Conservation (phyloP, 2,797 vertebrate species). For the Hyperoplus immaculatus region DNA sequence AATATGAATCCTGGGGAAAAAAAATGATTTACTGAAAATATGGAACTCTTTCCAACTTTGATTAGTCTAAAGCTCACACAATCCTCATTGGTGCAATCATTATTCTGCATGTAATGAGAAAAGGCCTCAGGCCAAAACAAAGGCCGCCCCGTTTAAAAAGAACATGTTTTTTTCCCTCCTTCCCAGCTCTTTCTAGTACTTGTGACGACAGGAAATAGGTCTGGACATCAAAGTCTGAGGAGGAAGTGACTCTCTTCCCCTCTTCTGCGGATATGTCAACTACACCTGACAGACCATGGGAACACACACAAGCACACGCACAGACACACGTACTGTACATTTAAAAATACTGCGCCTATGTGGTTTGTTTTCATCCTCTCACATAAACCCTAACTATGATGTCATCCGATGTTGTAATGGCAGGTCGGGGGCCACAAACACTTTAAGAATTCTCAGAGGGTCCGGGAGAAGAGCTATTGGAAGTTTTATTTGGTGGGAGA, state of each 20-base stretch:
- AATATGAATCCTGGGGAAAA: constrained; percentile 61
- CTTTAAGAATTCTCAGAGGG: constrained; percentile 33
- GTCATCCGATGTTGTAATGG: constrained; percentile 56
- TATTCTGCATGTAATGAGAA: constrained; percentile 67
- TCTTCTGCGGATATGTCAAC: constrained; percentile 50
- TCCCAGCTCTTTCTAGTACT: constrained; percentile 62
- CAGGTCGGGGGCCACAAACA: constrained; percentile 44
- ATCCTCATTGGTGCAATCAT: constrained; percentile 62
- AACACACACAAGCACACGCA: constrained; percentile 22
- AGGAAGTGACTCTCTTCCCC: constrained; percentile 75
- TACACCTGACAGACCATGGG: constrained; percentile 65
- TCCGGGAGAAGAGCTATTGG: constrained; percentile 21
- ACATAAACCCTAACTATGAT: constrained; percentile 37
- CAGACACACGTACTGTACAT: neutral
- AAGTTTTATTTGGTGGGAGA: constrained; percentile 55
- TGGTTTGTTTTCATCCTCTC: constrained; percentile 36
- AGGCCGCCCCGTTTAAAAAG: constrained; percentile 56
- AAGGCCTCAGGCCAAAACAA: constrained; percentile 74
- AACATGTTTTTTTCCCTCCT: constrained; percentile 52
- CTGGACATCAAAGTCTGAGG: constrained; percentile 74
- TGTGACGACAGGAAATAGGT: constrained; percentile 78
- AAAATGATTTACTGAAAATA: constrained; percentile 31
- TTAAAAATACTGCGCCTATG: constrained; percentile 10
- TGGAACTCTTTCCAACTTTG: constrained; percentile 50
- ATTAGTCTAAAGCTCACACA: constrained; percentile 66